A percentile compares a stretch with the other conserved stretches of the same genome.
Evolutionary conservation across 2,113 vertebrate species (phyloP).

Genomic region (Triplophysa dalaica): DNA sequence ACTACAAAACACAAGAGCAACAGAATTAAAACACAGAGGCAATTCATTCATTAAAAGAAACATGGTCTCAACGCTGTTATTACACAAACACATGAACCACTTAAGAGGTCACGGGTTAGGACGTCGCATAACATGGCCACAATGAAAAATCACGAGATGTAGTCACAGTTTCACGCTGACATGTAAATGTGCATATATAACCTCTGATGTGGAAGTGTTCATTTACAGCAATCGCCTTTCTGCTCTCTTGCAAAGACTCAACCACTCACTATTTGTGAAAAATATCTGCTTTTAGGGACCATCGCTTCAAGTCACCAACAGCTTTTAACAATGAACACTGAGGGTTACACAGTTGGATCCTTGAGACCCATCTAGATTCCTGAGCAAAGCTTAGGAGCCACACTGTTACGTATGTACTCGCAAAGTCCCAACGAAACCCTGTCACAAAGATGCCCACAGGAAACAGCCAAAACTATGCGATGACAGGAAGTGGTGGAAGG

Average conservation of each 20-base stretch:
- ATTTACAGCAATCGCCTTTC: not conserved
- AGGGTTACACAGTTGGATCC: not conserved
- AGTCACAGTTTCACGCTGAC: constrained; percentile 26
- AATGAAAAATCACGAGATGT: constrained; percentile 24
- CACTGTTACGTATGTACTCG: not conserved
- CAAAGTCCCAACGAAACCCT: constrained; percentile 11
- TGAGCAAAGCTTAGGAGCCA: constrained; percentile 30
- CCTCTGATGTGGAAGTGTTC: constrained; percentile 12
- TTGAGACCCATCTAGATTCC: constrained; percentile 32
- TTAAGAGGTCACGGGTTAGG: constrained; percentile 13
- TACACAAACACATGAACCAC: constrained; percentile 12
- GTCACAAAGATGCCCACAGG: constrained; percentile 41
- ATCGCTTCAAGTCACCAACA: not conserved
- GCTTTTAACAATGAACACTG: constrained; percentile 1
- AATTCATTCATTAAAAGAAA: constrained; percentile 8
- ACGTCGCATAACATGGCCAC: constrained; percentile 4
- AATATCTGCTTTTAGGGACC: not conserved
- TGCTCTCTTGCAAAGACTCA: not conserved
- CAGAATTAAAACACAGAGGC: constrained; percentile 16
- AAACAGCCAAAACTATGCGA: constrained; percentile 36
- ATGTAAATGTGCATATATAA: constrained; percentile 18
- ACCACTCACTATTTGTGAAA: not conserved
- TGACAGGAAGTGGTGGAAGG: constrained; percentile 44
- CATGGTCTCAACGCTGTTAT: not conserved
- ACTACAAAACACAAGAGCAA: constrained; percentile 3